Conservation (phyloP, 1,140 invertebrate genomes). For the Trissolcus basalis region DNA sequence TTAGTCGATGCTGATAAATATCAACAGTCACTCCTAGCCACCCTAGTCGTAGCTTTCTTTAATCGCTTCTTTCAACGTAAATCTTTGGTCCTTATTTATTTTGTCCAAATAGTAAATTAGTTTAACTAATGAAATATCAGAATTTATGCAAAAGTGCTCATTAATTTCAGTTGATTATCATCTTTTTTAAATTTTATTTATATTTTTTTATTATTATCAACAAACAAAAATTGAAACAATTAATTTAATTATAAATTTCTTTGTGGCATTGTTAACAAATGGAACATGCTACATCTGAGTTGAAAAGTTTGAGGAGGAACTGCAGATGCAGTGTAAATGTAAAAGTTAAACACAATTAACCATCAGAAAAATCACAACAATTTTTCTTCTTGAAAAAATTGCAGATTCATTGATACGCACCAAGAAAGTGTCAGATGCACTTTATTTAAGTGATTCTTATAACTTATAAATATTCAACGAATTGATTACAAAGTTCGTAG, state of each 20-base stretch:
- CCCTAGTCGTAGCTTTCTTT: conserved; percentile 43
- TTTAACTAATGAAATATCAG: conserved; percentile 10
- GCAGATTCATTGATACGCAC: too few relatives aligned
- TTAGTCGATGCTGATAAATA: conserved; percentile 51
- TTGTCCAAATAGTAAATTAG: conserved; percentile 23
- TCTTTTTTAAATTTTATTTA: too few relatives aligned
- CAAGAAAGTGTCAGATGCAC: too few relatives aligned
- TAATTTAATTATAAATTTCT: too few relatives aligned
- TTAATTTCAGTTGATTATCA: too few relatives aligned
- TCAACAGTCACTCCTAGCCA: conserved; percentile 33
- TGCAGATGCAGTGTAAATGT: background rate
- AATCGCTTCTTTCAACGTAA: conserved; percentile 48
- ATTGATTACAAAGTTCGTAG: conserved; percentile 37
- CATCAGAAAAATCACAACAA: background rate
- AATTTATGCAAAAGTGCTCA: too few relatives aligned
- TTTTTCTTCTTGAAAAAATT: background rate
- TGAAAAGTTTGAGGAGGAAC: too few relatives aligned
- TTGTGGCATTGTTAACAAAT: too few relatives aligned
- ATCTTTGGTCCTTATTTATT: conserved; percentile 35
- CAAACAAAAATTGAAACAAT: too few relatives aligned
- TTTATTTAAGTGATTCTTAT: too few relatives aligned
- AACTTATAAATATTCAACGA: background rate
- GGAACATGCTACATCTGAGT: too few relatives aligned
- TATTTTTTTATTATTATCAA: too few relatives aligned
- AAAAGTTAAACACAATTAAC: background rate